Percentiles rank a stretch among this genome's conserved stretches.
These are phyloP conservation scores for Lycodopsis pacificus DNA, from an alignment of 2,797 vertebrate genomes.

Conservation along the genomic window DNA sequence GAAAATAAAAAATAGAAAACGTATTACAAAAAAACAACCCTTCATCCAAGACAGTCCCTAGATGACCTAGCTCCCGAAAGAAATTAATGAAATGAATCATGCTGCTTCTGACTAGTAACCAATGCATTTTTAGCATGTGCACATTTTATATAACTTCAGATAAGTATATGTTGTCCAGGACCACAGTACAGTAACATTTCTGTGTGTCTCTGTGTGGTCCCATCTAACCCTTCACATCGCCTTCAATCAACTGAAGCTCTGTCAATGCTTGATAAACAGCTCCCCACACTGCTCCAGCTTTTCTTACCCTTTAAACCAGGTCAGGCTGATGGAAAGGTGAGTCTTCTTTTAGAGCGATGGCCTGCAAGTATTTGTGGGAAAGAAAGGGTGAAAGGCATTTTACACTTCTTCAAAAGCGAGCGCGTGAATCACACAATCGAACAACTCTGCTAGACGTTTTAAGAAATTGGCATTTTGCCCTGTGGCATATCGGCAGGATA, in stretches of 20 bases:
- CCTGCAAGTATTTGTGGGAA: constrained; percentile 11
- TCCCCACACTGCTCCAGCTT: constrained; percentile 27
- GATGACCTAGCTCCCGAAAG: constrained; percentile 70
- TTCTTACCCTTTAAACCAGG: constrained; percentile 32
- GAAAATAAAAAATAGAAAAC: constrained; percentile 74
- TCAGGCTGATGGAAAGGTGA: constrained; percentile 24
- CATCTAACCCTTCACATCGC: constrained; percentile 46
- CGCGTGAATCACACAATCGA: constrained; percentile 13
- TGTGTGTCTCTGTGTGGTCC: constrained; percentile 40
- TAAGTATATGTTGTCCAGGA: constrained; percentile 60
- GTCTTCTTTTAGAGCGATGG: constrained; percentile 9
- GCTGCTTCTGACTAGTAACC: constrained; percentile 85
- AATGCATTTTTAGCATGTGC: constrained; percentile 84
- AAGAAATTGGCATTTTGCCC: constrained; percentile 10
- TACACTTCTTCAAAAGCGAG: constrained; percentile 10
- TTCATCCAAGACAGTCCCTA: constrained; percentile 81
- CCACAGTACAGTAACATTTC: constrained; percentile 50
- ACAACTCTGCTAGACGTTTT: not conserved
- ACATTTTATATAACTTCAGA: constrained; percentile 74
- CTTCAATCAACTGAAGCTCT: constrained; percentile 30
- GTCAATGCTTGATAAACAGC: constrained; percentile 20
- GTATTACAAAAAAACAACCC: constrained; percentile 28
- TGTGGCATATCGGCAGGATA: constrained; percentile 8
- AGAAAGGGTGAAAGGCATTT: constrained; percentile 3
- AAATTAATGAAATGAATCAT: constrained; percentile 80